These are phyloP conservation scores for Theodoxus fluviatilis DNA, from an alignment of 2,888 invertebrate species.

Conservation along the genomic window DNA sequence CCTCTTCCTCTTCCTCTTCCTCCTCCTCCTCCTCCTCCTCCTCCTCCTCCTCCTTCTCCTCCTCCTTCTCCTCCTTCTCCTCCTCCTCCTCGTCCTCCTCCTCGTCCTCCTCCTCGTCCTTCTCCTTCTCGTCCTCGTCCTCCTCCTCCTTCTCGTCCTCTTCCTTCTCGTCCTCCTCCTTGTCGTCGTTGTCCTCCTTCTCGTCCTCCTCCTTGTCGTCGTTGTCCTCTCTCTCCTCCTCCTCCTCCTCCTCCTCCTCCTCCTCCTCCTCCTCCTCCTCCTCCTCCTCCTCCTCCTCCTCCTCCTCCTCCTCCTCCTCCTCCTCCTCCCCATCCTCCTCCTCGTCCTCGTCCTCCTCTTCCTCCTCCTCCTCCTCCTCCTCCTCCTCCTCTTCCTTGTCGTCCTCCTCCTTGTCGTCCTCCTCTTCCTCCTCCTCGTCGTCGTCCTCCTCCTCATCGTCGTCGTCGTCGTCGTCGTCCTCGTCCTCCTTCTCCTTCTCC, in stretches of 20 bases:
- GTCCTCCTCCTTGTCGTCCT: too few species aligned
- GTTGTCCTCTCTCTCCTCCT: background rate
- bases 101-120: background rate
- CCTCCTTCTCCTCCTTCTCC: slow-evolving; percentile 8
- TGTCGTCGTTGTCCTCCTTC: too few species aligned
- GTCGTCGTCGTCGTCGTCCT: too few species aligned
- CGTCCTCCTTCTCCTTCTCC: too few species aligned
- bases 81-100: slow-evolving; percentile 4
- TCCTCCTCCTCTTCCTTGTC: too few species aligned
- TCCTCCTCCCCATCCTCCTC: slow-evolving; percentile 14
- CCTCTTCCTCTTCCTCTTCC: background rate
- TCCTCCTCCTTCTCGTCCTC: too few species aligned
- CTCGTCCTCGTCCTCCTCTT: slow-evolving; percentile 18
- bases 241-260: background rate
- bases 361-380: too few species aligned
- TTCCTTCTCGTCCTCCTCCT: too few species aligned
- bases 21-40: background rate
- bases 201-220: too few species aligned
- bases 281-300: slow-evolving; percentile 22
- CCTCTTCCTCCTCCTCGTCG: too few species aligned
- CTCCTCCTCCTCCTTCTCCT: background rate
- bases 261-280: slow-evolving; percentile 12
- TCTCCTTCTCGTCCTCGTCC: background rate
- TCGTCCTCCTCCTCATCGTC: too few species aligned
- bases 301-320: slow-evolving; percentile 24